A percentile compares a stretch with the other conserved stretches of the same genome.
Evolutionary conservation across 1,140 invertebrate species (phyloP).

Genomic region (Drosophila repletoides): DNA sequence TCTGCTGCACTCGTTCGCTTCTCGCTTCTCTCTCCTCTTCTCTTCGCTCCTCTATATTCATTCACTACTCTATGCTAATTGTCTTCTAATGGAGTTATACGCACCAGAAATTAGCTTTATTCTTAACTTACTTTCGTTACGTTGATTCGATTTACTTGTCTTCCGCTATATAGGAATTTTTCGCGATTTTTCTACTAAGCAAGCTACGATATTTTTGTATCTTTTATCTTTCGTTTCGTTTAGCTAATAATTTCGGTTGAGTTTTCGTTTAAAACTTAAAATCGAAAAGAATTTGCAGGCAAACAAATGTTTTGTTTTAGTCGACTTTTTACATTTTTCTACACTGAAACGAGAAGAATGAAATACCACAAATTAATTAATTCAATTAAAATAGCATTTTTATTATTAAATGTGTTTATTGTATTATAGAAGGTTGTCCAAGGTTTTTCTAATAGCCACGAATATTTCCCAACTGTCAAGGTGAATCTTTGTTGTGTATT

Average conservation of each 20-base stretch:
- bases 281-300: conserved; percentile 73
- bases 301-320: conserved; percentile 77
- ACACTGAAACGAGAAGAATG: conserved; percentile 65
- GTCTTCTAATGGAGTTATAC: conserved; percentile 75
- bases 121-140: conserved; percentile 48
- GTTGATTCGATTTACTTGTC: conserved; percentile 23
- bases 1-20: conserved; percentile 36
- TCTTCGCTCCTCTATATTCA: background rate
- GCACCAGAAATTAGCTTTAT: conserved; percentile 66
- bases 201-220: conserved; percentile 57
- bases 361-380: background rate
- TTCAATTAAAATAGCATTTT: conserved; percentile 5
- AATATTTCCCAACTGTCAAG: background rate
- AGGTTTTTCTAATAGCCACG: background rate
- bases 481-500: too few species aligned
- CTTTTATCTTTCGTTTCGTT: conserved; percentile 30
- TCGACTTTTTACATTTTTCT: conserved; percentile 82
- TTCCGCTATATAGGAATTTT: conserved; percentile 26
- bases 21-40: too few species aligned
- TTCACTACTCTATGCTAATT: conserved; percentile 57
- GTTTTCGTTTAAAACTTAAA: conserved; percentile 66
- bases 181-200: conserved; percentile 33
- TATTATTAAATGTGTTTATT: too few species aligned
- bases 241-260: conserved; percentile 38
- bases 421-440: too few species aligned